A percentile compares a stretch with the other conserved stretches of the same genome.
Conservation (phyloP, 2,888 invertebrate species). For the Exephanes ischioxanthus region DNA sequence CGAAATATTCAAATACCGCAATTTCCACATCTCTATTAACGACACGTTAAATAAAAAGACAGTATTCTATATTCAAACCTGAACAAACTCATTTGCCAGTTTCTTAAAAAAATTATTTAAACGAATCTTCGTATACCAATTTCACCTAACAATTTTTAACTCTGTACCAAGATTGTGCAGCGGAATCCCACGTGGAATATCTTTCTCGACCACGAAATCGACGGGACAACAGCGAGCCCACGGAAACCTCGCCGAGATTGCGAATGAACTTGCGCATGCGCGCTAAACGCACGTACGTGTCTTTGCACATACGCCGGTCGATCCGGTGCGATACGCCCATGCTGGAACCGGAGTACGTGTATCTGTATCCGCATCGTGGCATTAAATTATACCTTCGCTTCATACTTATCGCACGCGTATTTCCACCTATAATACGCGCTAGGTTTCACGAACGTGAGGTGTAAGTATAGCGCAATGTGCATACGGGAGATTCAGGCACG, state of each 20-base stretch:
- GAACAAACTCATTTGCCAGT: no score
- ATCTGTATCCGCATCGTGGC: slow-evolving; percentile 26
- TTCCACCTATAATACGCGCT: neutral
- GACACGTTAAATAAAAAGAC: no score
- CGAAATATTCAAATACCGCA: no score
- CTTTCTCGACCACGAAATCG: slow-evolving; percentile 49
- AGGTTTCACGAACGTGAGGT: slow-evolving; percentile 8
- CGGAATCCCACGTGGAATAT: slow-evolving; percentile 35
- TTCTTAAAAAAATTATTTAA: no score
- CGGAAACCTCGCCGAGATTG: slow-evolving; percentile 49
- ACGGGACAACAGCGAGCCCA: slow-evolving; percentile 39
- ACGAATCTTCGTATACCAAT: no score
- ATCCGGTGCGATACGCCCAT: slow-evolving; percentile 18
- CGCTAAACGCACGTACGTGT: neutral
- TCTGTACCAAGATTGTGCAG: neutral
- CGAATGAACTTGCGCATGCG: slow-evolving; percentile 14
- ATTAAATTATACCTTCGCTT: slow-evolving; percentile 47
- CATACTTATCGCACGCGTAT: slow-evolving; percentile 42
- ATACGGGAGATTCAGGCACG: neutral
- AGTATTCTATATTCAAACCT: no score
- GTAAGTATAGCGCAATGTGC: neutral
- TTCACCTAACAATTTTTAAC: no score
- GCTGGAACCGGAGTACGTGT: slow-evolving; percentile 27
- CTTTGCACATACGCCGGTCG: neutral
- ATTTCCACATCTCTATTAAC: no score